These are phyloP conservation scores for Apostichopus japonicus DNA, from an alignment of 35 echinoderm and acorn worm genomes.

Conservation along the genomic window DNA sequence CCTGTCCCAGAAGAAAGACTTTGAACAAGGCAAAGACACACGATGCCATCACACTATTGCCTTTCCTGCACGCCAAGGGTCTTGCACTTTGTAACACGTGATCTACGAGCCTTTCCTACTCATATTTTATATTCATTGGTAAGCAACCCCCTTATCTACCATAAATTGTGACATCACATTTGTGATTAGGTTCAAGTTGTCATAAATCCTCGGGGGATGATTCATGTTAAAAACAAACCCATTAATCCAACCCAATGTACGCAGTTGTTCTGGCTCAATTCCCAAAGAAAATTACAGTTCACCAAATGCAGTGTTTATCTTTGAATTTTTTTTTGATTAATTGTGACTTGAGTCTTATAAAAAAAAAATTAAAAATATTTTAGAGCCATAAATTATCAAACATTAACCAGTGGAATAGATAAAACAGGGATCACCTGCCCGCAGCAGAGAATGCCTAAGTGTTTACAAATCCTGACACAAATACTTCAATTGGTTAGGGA, in stretches of 20 bases:
- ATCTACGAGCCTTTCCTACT: no score
- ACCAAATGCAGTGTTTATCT: no score
- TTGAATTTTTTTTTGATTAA: no score
- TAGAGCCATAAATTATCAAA: not conserved
- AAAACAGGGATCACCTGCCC: no score
- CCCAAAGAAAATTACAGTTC: not conserved
- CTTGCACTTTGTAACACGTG: no score
- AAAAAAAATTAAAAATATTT: no score
- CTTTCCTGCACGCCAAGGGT: no score
- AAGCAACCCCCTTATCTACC: not conserved
- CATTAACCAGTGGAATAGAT: not conserved
- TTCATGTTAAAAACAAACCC: not conserved
- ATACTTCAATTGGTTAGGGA: not conserved
- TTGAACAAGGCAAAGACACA: no score
- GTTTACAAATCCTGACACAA: not conserved
- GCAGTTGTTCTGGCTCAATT: not conserved
- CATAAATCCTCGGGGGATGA: not conserved
- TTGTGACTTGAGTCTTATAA: no score
- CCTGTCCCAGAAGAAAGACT: no score
- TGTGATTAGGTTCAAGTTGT: not conserved
- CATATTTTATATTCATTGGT: no score
- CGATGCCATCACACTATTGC: no score
- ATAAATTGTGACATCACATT: not conserved
- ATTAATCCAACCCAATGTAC: not conserved
- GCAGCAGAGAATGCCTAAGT: not conserved